Conservation (phyloP, 1,140 invertebrate species). For the Pachypsylla venusta region DNA sequence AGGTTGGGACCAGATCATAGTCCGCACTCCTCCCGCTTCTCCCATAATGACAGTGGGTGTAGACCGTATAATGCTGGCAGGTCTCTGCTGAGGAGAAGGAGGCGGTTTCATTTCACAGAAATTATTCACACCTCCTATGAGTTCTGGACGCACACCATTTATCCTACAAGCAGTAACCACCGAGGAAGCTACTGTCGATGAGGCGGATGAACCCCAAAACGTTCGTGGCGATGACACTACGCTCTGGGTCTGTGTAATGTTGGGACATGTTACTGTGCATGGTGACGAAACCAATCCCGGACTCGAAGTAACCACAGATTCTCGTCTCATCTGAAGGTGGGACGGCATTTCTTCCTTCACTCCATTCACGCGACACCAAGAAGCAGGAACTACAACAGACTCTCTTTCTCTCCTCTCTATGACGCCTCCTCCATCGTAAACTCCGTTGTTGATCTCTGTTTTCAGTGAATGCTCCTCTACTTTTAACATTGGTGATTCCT, state of each 20-base stretch:
- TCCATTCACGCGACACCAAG: slow-evolving; percentile 20
- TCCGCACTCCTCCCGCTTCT: slow-evolving; percentile 73
- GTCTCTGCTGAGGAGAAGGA: slow-evolving; percentile 37
- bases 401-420: slow-evolving; percentile 16
- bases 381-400: slow-evolving; percentile 14
- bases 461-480: slow-evolving; percentile 28
- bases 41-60: slow-evolving; percentile 82
- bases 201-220: slow-evolving; percentile 16
- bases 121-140: slow-evolving; percentile 44
- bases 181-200: slow-evolving; percentile 15
- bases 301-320: slow-evolving; percentile 17
- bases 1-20: slow-evolving; percentile 68
- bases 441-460: slow-evolving; percentile 35
- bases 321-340: slow-evolving; percentile 15
- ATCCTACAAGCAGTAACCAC: slow-evolving; percentile 19
- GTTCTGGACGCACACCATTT: slow-evolving; percentile 47
- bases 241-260: not conserved
- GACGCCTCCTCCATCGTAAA: slow-evolving; percentile 35
- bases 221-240: slow-evolving; percentile 15
- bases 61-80: slow-evolving; percentile 24
- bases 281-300: not conserved
- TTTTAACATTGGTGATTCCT: slow-evolving; percentile 26
- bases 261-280: not conserved
- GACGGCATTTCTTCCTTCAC: slow-evolving; percentile 29
- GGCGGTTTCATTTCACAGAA: slow-evolving; percentile 40